These are phyloP conservation scores for Oryzaephilus surinamensis DNA, from an alignment of 1,140 invertebrate genomes.

Conservation along the genomic window DNA sequence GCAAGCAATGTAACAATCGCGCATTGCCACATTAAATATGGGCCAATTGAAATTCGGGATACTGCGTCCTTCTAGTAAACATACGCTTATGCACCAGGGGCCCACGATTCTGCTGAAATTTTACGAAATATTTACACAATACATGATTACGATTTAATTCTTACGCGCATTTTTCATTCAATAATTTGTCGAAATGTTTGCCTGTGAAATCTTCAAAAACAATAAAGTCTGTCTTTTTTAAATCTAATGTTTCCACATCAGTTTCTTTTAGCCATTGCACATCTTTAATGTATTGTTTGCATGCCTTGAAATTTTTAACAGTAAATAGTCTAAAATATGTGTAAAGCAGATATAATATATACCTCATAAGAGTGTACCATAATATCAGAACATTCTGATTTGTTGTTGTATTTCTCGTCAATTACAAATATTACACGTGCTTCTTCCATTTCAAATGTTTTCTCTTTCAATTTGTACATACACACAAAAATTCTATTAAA, in stretches of 20 bases:
- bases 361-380: constrained; percentile 39
- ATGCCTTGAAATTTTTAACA: constrained; percentile 36
- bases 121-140: constrained; percentile 9
- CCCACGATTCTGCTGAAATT: constrained; percentile 58
- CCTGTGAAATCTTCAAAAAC: constrained; percentile 64
- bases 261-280: constrained; percentile 42
- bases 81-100: constrained; percentile 66
- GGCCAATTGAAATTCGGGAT: constrained; percentile 65
- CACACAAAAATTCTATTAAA: not conserved
- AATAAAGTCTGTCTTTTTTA: constrained; percentile 62
- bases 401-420: constrained; percentile 24
- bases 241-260: constrained; percentile 37
- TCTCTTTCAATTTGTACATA: not conserved
- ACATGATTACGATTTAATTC: constrained; percentile 30
- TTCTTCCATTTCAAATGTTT: constrained; percentile 13
- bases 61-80: constrained; percentile 55
- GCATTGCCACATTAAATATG: constrained; percentile 74
- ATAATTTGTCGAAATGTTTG: constrained; percentile 52
- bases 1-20: constrained; percentile 57
- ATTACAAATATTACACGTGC: constrained; percentile 32
- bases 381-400: constrained; percentile 34
- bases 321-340: constrained; percentile 3
- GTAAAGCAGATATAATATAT: constrained; percentile 6
- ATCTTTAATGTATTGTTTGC: constrained; percentile 38
- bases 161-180: constrained; percentile 54